phyloP scores from a whole-genome alignment of 2,113 vertebrate genomes.

The Xenopus laevis region DNA sequence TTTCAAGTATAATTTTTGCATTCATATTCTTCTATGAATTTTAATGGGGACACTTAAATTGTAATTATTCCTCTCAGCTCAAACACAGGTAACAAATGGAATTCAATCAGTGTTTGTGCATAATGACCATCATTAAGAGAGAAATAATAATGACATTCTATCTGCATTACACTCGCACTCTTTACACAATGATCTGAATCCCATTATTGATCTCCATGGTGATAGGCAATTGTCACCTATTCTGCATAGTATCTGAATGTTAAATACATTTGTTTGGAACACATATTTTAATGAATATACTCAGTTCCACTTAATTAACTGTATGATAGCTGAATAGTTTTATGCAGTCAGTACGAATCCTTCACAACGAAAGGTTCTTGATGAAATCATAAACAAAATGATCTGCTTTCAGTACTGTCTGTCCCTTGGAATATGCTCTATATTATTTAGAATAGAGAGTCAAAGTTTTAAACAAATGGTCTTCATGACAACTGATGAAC shows the following conservation, averaged over 20 bases:
- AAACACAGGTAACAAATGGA: slow-evolving; percentile 99
- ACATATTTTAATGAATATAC: slow-evolving; percentile 87
- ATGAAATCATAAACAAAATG: too few species aligned
- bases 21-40: slow-evolving; percentile 99
- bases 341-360: slow-evolving; percentile 48
- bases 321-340: slow-evolving; percentile 84
- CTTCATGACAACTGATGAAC: too few species aligned
- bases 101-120: slow-evolving; percentile 96
- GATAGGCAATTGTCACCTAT: slow-evolving; percentile 99
- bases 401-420: too few species aligned
- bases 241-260: slow-evolving; percentile 95
- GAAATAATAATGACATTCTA: slow-evolving; percentile 99
- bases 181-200: slow-evolving; percentile 98
- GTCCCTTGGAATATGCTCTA: too few species aligned
- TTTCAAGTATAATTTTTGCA: slow-evolving; percentile 97
- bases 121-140: slow-evolving; percentile 99
- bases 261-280: slow-evolving; percentile 96
- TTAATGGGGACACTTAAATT: slow-evolving; percentile 99
- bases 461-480: too few species aligned
- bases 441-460: too few species aligned
- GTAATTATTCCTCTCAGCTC: slow-evolving; percentile 99
- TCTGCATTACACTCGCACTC: slow-evolving; percentile 99
- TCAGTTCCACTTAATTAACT: slow-evolving; percentile 87
- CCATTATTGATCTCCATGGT: slow-evolving; percentile 99
- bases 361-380: slow-evolving; percentile 49